Conservation (phyloP, 1,140 invertebrate species). For the Penaeus chinensis region DNA sequence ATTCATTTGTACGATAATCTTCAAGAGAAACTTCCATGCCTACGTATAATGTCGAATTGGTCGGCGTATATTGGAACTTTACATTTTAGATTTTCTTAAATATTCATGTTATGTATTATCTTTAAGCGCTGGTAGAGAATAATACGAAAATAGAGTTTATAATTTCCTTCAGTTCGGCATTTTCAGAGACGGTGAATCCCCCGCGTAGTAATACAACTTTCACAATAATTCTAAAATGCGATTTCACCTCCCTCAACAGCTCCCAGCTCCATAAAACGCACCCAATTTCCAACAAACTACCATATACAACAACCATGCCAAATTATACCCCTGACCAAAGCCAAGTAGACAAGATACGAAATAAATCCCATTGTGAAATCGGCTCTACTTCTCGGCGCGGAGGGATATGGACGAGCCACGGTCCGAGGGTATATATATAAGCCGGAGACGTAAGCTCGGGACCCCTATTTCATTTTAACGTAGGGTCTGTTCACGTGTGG, state of each 20-base stretch:
- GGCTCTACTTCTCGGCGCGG: slow-evolving; percentile 24
- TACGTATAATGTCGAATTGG: too few species aligned
- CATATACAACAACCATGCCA: background rate
- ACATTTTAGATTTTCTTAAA: background rate
- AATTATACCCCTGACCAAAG: background rate
- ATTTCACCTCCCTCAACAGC: background rate
- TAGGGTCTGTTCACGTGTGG: slow-evolving; percentile 74
- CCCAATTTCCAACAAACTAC: background rate
- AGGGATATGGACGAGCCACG: background rate
- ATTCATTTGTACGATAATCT: background rate
- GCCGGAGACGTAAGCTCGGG: slow-evolving; percentile 65
- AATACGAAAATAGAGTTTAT: too few species aligned
- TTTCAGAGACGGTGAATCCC: slow-evolving; percentile 10
- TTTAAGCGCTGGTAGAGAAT: too few species aligned
- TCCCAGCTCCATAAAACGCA: too few species aligned
- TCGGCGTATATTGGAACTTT: background rate
- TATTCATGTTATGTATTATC: too few species aligned
- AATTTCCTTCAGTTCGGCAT: background rate
- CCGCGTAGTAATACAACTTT: slow-evolving; percentile 47
- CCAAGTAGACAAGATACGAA: background rate
- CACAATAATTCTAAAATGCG: slow-evolving; percentile 20
- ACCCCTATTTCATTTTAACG: slow-evolving; percentile 75
- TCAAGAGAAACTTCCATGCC: too few species aligned
- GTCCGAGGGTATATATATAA: slow-evolving; percentile 68
- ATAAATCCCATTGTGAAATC: background rate